A percentile compares a stretch with the other conserved stretches of the same genome.
Conservation (phyloP, 2,888 invertebrate species). For the Cerceris ruficornis region DNA sequence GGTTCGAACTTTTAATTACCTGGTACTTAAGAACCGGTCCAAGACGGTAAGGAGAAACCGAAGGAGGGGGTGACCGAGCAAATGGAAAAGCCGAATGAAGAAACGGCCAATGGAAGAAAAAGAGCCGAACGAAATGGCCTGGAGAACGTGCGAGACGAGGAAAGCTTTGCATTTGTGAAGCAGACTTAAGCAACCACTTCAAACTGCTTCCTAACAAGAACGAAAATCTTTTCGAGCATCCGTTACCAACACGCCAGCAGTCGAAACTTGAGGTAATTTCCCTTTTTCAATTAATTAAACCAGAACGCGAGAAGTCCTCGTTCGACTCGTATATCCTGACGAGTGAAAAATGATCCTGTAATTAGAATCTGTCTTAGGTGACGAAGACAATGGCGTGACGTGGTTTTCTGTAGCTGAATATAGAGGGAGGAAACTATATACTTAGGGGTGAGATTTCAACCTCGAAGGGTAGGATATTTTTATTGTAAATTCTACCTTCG, state of each 20-base stretch:
- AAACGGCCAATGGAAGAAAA: conserved; percentile 5
- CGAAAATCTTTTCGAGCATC: conserved; percentile 59
- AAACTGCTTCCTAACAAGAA: conserved; percentile 64
- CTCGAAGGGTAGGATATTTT: no score
- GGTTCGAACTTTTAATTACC: conserved; percentile 75
- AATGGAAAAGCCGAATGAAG: background rate
- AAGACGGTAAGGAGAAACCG: conserved; percentile 15
- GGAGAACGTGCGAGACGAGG: conserved; percentile 31
- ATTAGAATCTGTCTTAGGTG: conserved; percentile 11
- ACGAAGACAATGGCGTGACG: background rate
- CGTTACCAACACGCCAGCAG: conserved; percentile 12
- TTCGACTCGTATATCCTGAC: background rate
- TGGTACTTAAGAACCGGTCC: conserved; percentile 61
- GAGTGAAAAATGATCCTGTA: conserved; percentile 33
- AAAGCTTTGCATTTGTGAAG: conserved; percentile 44
- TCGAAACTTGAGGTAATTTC: conserved; percentile 18
- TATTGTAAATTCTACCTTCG: no score
- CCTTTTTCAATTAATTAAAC: conserved; percentile 61
- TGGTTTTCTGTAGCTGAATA: background rate
- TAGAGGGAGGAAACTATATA: background rate
- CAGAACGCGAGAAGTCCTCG: background rate
- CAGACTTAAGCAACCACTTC: conserved; percentile 61
- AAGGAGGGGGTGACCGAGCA: conserved; percentile 13
- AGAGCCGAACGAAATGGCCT: conserved; percentile 33
- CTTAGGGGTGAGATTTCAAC: no score